These are phyloP conservation scores for Sapajus apella DNA, from an alignment of 2,113 vertebrate species.

Conservation along the genomic window DNA sequence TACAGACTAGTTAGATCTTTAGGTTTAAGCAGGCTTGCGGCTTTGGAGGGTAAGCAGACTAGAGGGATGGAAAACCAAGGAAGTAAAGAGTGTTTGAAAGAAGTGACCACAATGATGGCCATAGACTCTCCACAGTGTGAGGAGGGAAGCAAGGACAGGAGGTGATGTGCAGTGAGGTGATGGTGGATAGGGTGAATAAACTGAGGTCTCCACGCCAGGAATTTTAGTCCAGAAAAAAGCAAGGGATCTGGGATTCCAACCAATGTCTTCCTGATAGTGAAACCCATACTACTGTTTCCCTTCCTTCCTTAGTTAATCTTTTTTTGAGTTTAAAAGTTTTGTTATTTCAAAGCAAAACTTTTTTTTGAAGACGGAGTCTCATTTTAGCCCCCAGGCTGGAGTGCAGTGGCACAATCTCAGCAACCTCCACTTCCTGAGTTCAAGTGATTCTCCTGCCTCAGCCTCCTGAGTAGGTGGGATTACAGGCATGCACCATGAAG, in stretches of 20 bases:
- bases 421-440: too few relatives aligned
- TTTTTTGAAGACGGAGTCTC: too few relatives aligned
- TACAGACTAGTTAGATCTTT: not conserved
- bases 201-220: not conserved
- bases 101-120: too few relatives aligned
- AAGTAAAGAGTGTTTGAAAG: not conserved
- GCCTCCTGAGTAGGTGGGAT: too few relatives aligned
- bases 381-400: too few relatives aligned
- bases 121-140: fast-evolving
- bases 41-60: too few relatives aligned
- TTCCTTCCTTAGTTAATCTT: not conserved
- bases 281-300: not conserved
- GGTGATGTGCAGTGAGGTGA: not conserved
- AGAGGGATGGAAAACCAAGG: not conserved
- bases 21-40: not conserved
- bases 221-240: too few relatives aligned
- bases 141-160: not conserved
- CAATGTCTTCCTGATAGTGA: not conserved
- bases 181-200: too few relatives aligned
- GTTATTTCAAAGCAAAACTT: not conserved
- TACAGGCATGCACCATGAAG: too few relatives aligned
- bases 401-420: too few relatives aligned
- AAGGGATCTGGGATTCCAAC: not conserved
- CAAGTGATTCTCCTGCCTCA: too few relatives aligned
- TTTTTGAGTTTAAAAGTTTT: not conserved